These are phyloP conservation scores for Syngnathus scovelli DNA, from an alignment of 2,113 vertebrate genomes.

Conservation along the genomic window DNA sequence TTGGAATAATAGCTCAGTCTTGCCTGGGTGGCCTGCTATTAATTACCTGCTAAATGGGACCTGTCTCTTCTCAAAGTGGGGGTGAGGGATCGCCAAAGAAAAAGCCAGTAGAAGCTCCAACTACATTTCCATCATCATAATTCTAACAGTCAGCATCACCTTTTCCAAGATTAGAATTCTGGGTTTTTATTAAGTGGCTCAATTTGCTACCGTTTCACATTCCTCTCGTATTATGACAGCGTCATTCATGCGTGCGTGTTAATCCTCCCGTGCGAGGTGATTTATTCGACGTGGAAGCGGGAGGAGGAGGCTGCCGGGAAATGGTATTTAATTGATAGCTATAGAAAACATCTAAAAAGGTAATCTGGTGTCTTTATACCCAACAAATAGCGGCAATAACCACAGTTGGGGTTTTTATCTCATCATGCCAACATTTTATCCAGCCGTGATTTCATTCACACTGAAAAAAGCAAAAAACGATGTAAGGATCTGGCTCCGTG, in stretches of 20 bases:
- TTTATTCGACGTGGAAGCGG: slow-evolving; percentile 87
- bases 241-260: slow-evolving; percentile 80
- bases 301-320: slow-evolving; percentile 74
- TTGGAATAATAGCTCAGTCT: slow-evolving; percentile 72
- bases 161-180: slow-evolving; percentile 82
- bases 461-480: slow-evolving; percentile 57
- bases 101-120: slow-evolving; percentile 75
- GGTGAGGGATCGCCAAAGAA: slow-evolving; percentile 66
- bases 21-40: slow-evolving; percentile 62
- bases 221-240: slow-evolving; percentile 80
- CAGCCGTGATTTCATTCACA: slow-evolving; percentile 46
- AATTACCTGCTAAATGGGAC: slow-evolving; percentile 72
- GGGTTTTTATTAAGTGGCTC: slow-evolving; percentile 86
- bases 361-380: slow-evolving; percentile 43
- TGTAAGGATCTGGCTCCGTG: slow-evolving; percentile 58
- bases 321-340: slow-evolving; percentile 84
- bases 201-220: slow-evolving; percentile 86
- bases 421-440: slow-evolving; percentile 50
- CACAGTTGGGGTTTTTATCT: slow-evolving; percentile 32
- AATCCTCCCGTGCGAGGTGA: slow-evolving; percentile 82
- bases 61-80: slow-evolving; percentile 64
- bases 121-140: slow-evolving; percentile 84
- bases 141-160: slow-evolving; percentile 78
- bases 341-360: slow-evolving; percentile 70
- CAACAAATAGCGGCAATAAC: slow-evolving; percentile 32